Base-by-base conservation (phyloP, 2,797 vertebrate genomes). In the Glyptemys insculpta region DNA sequence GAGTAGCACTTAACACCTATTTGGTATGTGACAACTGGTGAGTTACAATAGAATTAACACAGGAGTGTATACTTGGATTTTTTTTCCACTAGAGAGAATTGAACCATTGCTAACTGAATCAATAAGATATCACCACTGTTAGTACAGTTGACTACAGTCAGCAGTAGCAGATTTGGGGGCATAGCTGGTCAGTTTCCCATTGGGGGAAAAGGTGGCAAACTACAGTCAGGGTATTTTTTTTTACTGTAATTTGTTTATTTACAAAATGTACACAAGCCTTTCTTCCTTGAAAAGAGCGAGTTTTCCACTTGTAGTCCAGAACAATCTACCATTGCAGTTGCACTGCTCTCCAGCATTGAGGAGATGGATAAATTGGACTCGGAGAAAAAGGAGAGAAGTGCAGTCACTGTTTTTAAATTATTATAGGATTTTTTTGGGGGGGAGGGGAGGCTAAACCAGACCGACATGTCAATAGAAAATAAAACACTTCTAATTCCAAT, bases 271-370 rank as follows among this genome's bases (percentile, higher is more conserved):
- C 62, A 65, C 6, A 79, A 83, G 50, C 12, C 76, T 8, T 2
- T 1, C 15, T 14, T 81, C 34, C 72, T 52, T 12, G 83, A 81
- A 47, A 3, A 80, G 3, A 87, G n/a, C 65, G 6, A 34, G 8
- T 83, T n/a, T 87, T 52, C 19, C 16, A 8, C 16, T 72, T 80
- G 53, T 16, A 25, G 62, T 25, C 4, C 4, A 25, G 16, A 44
- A 4, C 18, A 52, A 85, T 79, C 21, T 0, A 1, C 31, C 5
- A 4, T 29, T 21, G 4, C 29, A 23, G 31, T 85, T 21, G 47
- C 47, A 79, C 76, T 82, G 52, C 29, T 56, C 57, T 79, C 56
- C 12, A 15, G 85, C 84, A 93, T 88, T 86, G n/a, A 88, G 0
- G 1, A 90, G 23, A 53, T 27, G 53, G 2, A 72, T 62, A 80